Base-by-base conservation (phyloP, 2,113 vertebrate genomes). In the Piprites chloris region DNA sequence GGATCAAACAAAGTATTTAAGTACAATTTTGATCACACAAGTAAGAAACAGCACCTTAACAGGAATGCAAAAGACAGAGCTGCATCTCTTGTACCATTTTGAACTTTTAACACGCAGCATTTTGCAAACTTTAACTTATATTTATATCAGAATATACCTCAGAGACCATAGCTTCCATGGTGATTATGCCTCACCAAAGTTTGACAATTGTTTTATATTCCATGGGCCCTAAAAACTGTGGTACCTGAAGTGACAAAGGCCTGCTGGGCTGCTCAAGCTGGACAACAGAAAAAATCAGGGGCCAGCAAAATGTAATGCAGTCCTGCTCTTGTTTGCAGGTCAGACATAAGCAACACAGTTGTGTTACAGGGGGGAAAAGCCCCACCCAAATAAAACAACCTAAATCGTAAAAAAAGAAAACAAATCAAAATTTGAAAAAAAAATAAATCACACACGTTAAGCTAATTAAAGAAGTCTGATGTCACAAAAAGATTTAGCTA, bases 341-440 rank as follows among this genome's bases (percentile, higher is more conserved):
- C 73, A 74, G 37, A 62, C 5, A 21, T 0, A 9, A 14, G 23
- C 35, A 72, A 39, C 14, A 28, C 35, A 16, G 15, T 5, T 7
- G 42, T 4, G 6, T 17, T 18, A n/a, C 6, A 3, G 19, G 9
- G 33, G 19, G 4, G 0, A 24, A 78, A 52, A 66, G 2, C 3
- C 42, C 10, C 41, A 79, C 4, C 11, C 22, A 68, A 63, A 63
- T 4, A 35, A 50, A 68, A 41, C n/a, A 9, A 1, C 2, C 5
- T 11, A 68, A 33, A 53, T 21, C 12, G 37, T 30, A 42, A 27
- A 33, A 27, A 20, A 39, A 37, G n/a, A 33, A 14, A 55, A 32
- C 18, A 6, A 17, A 19, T 9, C 6, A 35, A 24, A 49, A 49
- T 26, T 13, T 24, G 16, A 23, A 46, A 8, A 6, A 16, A 9